Conservation (phyloP, 2,797 vertebrate species). For the Alca torda region DNA sequence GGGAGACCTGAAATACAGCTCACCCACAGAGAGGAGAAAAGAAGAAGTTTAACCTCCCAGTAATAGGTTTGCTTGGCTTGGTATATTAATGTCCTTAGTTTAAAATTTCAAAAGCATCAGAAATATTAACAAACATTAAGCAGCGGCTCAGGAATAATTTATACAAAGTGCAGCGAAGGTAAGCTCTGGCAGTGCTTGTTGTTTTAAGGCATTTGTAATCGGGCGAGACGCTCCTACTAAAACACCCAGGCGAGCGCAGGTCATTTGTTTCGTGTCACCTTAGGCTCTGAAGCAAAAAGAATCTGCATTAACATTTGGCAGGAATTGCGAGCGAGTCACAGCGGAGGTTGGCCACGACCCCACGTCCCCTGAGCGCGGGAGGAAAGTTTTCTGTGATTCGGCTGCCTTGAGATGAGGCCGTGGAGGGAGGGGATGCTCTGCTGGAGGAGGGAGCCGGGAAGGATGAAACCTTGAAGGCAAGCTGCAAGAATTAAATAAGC, state of each 20-base stretch:
- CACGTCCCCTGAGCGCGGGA: background rate
- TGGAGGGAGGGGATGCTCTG: background rate
- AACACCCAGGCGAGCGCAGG: accelerated
- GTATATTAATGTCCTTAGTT: background rate
- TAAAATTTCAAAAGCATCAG: background rate
- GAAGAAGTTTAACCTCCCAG: background rate
- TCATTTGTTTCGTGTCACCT: background rate
- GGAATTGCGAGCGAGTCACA: background rate
- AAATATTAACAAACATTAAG: background rate
- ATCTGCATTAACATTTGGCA: background rate
- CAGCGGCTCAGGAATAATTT: background rate
- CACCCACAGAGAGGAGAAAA: background rate
- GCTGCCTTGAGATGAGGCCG: background rate
- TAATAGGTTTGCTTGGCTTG: background rate
- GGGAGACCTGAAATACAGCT: background rate
- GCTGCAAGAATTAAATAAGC: background rate
- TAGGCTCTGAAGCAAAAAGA: background rate
- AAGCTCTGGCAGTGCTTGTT: background rate
- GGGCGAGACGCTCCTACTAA: background rate
- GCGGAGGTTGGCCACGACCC: accelerated
- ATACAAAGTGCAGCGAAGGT: background rate
- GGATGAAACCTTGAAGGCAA: background rate
- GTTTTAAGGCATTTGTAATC: background rate
- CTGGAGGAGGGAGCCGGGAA: background rate
- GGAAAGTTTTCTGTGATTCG: background rate